Evolutionary conservation across 2,888 invertebrate genomes (phyloP).

Genomic region (Pammene aurita): DNA sequence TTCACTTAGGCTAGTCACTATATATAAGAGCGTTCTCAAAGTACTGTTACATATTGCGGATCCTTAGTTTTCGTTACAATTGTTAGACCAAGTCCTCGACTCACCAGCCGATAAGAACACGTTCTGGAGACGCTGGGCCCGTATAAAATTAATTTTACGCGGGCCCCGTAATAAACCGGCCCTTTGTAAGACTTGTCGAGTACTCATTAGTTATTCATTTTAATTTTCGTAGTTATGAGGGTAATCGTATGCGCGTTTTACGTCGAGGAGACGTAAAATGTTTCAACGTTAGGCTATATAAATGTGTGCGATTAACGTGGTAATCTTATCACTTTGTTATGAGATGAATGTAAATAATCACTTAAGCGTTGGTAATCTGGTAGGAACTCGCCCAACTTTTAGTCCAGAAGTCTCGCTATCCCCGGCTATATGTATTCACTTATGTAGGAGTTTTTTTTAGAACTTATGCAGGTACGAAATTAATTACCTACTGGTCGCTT

Average conservation of each 20-base stretch:
- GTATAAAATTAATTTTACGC: slow-evolving; percentile 42
- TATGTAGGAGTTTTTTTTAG: too few relatives aligned
- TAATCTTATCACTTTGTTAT: slow-evolving; percentile 9
- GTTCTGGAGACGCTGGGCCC: slow-evolving; percentile 23
- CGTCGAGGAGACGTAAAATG: slow-evolving; percentile 32
- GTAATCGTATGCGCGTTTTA: slow-evolving; percentile 39
- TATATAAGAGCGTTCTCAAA: not conserved
- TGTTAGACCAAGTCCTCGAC: not conserved
- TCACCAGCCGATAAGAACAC: not conserved
- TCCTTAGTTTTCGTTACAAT: not conserved
- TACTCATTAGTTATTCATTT: slow-evolving; percentile 48
- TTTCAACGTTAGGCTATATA: not conserved
- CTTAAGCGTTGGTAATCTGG: not conserved
- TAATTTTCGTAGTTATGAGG: slow-evolving; percentile 44
- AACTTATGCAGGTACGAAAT: too few relatives aligned
- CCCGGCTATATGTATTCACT: too few relatives aligned
- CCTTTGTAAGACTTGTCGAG: slow-evolving; percentile 46
- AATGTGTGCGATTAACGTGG: slow-evolving; percentile 13
- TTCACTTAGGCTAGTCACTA: not conserved
- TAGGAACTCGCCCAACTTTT: too few relatives aligned
- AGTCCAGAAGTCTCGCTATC: too few relatives aligned
- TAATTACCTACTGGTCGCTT: too few relatives aligned
- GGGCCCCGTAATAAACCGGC: slow-evolving; percentile 42
- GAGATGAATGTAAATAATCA: not conserved
- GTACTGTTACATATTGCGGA: not conserved